Conservation (phyloP, 2,888 invertebrate species). For the Agrochola lota region DNA sequence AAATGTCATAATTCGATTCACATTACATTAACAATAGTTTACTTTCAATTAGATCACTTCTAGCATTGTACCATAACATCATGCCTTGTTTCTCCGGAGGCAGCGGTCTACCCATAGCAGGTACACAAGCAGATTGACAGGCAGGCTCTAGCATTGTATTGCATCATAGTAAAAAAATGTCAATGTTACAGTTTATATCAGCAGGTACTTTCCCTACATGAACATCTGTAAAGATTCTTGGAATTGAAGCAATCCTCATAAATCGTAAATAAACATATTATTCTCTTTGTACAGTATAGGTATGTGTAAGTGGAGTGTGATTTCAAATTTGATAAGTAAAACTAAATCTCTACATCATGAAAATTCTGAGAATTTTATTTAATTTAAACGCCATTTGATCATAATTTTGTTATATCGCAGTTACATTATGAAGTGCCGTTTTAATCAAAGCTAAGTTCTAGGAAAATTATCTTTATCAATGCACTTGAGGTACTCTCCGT, state of each 20-base stretch:
- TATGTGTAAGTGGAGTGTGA: background rate
- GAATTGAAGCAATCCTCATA: background rate
- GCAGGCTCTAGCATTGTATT: slow-evolving; percentile 5
- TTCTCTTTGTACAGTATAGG: background rate
- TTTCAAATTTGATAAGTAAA: background rate
- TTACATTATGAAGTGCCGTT: background rate
- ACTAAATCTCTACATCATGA: background rate
- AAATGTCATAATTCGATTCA: background rate
- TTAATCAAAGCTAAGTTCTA: background rate
- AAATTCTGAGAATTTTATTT: background rate
- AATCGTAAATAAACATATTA: background rate
- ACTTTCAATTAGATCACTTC: slow-evolving; percentile 22
- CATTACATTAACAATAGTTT: background rate
- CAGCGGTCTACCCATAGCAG: background rate
- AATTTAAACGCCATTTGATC: background rate
- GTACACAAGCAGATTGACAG: background rate
- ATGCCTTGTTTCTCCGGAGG: background rate
- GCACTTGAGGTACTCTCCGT: background rate
- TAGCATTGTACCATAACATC: background rate
- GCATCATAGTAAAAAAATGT: background rate
- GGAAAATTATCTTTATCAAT: slow-evolving; percentile 31
- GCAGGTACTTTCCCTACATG: slow-evolving; percentile 12
- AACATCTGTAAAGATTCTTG: background rate
- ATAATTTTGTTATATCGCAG: background rate
- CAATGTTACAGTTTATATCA: background rate